Conservation (phyloP, 2,888 invertebrate species). For the Lymantria dispar region DNA sequence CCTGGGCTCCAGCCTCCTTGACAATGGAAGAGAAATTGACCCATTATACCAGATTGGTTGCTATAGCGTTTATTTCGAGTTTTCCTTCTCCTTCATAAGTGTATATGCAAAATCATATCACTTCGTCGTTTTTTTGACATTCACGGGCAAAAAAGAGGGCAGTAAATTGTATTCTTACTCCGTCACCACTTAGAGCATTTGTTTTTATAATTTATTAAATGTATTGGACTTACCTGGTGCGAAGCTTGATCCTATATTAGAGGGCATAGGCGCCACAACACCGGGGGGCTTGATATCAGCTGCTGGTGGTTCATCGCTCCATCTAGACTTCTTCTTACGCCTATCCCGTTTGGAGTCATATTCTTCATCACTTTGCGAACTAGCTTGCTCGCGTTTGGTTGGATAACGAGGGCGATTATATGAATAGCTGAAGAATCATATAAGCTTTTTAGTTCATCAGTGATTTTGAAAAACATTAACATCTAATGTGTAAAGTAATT, state of each 20-base stretch:
- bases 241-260: slow-evolving; percentile 17
- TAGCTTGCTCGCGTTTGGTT: slow-evolving; percentile 56
- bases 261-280: slow-evolving; percentile 46
- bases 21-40: too few species aligned
- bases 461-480: too few species aligned
- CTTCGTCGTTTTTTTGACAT: too few species aligned
- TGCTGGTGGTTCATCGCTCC: slow-evolving; percentile 84
- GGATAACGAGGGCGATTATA: slow-evolving; percentile 18
- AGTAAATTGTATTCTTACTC: background rate
- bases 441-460: too few species aligned
- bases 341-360: slow-evolving; percentile 67
- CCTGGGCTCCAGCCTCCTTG: too few species aligned
- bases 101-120: too few species aligned
- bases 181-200: background rate
- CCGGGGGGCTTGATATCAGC: slow-evolving; percentile 67
- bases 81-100: too few species aligned
- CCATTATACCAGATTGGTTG: too few species aligned
- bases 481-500: too few species aligned
- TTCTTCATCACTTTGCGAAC: slow-evolving; percentile 71
- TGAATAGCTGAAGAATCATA: slow-evolving; percentile 2
- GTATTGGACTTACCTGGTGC: slow-evolving; percentile 8
- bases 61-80: too few species aligned
- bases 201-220: too few species aligned
- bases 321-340: slow-evolving; percentile 87
- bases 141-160: too few species aligned